Conservation (phyloP, 2,797 vertebrate species). For the Typhlichthys eigenmanni region DNA sequence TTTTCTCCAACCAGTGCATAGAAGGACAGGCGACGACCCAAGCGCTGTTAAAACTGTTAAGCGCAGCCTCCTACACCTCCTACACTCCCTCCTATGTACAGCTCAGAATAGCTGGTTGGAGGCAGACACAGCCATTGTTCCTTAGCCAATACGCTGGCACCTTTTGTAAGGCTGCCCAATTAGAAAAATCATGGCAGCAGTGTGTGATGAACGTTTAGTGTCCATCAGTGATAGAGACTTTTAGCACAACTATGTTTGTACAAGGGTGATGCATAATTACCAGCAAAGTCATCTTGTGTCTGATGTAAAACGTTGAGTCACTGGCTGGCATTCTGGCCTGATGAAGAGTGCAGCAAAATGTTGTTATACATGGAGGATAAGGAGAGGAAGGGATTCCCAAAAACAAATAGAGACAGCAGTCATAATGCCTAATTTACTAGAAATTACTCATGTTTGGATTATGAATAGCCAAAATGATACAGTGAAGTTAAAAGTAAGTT, state of each 20-base stretch:
- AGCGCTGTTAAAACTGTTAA: background rate
- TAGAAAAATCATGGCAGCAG: background rate
- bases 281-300: too few relatives aligned
- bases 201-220: slow-evolving; percentile 1
- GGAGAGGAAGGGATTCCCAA: too few relatives aligned
- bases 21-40: background rate
- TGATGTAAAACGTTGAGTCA: too few relatives aligned
- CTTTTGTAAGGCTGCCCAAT: slow-evolving; percentile 1
- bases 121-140: slow-evolving; percentile 5
- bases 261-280: too few relatives aligned
- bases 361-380: too few relatives aligned
- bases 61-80: background rate
- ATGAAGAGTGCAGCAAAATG: too few relatives aligned
- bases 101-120: slow-evolving; percentile 1
- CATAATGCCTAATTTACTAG: too few relatives aligned
- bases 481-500: too few relatives aligned
- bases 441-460: too few relatives aligned
- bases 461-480: too few relatives aligned
- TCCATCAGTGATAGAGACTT: slow-evolving; percentile 2
- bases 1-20: background rate
- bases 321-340: too few relatives aligned
- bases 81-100: background rate
- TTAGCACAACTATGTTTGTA: background rate
- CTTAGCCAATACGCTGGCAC: background rate
- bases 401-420: too few relatives aligned